Evolutionary conservation across 2,113 vertebrate genomes (phyloP).

Genomic region (Melanotaenia duboulayi): DNA sequence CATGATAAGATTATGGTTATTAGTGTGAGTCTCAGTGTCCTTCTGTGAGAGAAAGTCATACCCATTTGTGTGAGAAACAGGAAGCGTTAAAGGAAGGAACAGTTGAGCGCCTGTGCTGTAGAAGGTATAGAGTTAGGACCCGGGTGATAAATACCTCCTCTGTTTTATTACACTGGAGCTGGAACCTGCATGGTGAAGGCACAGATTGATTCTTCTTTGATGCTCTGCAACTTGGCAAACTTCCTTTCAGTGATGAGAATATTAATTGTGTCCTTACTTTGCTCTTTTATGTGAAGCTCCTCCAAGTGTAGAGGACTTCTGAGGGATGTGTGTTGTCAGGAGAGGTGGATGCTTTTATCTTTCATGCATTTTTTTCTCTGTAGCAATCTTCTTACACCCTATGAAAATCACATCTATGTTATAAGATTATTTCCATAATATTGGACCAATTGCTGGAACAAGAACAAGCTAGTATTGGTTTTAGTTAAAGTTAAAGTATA

Average conservation of each 20-base stretch:
- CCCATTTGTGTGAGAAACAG: constrained; percentile 33
- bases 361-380: not conserved
- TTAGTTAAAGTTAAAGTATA: too few species aligned
- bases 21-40: constrained; percentile 1
- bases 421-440: not conserved
- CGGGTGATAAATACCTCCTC: constrained; percentile 52
- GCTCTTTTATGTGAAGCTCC: constrained; percentile 38
- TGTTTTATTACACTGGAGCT: constrained; percentile 61
- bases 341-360: constrained; percentile 32
- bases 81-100: constrained; percentile 11
- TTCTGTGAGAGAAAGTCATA: constrained; percentile 30
- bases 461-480: not conserved
- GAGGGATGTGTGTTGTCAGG: constrained; percentile 28
- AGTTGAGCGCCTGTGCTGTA: constrained; percentile 28
- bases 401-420: not conserved
- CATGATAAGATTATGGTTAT: constrained; percentile 2
- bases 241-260: constrained; percentile 69
- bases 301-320: constrained; percentile 44
- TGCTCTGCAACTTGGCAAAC: constrained; percentile 66
- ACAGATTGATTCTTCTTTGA: constrained; percentile 67
- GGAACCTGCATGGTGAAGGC: constrained; percentile 38
- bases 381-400: not conserved
- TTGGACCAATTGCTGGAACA: not conserved
- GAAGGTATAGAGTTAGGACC: constrained; percentile 31
- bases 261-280: constrained; percentile 72